These are phyloP conservation scores for Aphidoletes aphidimyza DNA, from an alignment of 2,888 invertebrate species.

Conservation along the genomic window DNA sequence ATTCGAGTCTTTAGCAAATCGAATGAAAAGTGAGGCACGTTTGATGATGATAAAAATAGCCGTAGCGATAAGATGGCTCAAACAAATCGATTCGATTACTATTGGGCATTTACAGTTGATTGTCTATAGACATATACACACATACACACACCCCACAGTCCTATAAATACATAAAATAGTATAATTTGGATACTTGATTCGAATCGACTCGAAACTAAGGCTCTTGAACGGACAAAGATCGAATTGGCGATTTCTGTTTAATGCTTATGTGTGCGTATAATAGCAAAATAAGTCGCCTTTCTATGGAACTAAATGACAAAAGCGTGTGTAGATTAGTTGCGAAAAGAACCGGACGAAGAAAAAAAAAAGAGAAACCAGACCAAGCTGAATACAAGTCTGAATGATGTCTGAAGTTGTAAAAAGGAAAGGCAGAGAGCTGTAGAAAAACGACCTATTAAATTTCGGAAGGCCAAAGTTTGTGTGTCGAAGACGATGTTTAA, in stretches of 20 bases:
- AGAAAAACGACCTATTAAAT: constrained; percentile 46
- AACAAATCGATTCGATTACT: constrained; percentile 41
- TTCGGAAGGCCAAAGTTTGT: constrained; percentile 38
- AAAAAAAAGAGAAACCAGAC: background rate
- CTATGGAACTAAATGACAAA: background rate
- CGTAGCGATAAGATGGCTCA: background rate
- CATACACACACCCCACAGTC: background rate
- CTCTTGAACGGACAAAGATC: no score
- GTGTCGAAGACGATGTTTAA: constrained; percentile 32
- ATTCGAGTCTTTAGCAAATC: background rate
- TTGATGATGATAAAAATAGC: background rate
- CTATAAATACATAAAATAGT: no score
- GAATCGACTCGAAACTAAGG: background rate
- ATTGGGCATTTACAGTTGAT: constrained; percentile 34
- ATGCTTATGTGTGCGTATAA: constrained; percentile 34
- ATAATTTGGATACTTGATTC: no score
- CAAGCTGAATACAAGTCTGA: background rate
- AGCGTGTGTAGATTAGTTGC: constrained; percentile 8
- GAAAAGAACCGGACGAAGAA: no score
- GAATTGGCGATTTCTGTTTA: background rate
- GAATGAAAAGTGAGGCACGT: background rate
- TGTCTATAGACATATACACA: background rate
- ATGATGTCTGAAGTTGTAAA: no score
- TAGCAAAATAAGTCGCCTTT: constrained; percentile 7
- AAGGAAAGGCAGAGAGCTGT: background rate